Evolutionary conservation across 2,113 vertebrate species (phyloP).

Genomic region (Triplophysa tibetana): DNA sequence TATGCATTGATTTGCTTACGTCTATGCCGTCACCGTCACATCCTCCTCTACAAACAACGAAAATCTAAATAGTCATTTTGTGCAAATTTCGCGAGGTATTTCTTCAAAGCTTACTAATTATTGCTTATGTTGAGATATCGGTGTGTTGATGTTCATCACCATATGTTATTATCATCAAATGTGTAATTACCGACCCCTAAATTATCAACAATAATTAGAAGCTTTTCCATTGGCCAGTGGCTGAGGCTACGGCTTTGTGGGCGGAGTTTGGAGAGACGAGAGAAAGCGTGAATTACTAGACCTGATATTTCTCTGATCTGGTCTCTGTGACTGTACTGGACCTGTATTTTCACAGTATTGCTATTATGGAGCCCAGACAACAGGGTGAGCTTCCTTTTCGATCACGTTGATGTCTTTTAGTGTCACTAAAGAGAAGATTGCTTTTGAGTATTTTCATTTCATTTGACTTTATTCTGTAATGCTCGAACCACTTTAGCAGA

Average conservation of each 20-base stretch:
- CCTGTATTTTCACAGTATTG: conserved; percentile 27
- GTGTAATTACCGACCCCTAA: no score
- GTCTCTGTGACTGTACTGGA: conserved; percentile 29
- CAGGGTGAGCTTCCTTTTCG: conserved; percentile 64
- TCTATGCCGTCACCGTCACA: no score
- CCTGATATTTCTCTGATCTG: conserved; percentile 7
- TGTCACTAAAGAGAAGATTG: not conserved
- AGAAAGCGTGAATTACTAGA: not conserved
- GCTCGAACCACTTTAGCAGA: not conserved
- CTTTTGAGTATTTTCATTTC: not conserved
- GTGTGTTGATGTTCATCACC: not conserved
- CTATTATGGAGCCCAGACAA: conserved; percentile 72
- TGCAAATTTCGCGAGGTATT: no score
- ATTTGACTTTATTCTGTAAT: conserved; percentile 15
- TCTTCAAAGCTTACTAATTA: not conserved
- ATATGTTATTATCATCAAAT: not conserved
- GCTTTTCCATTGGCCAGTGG: not conserved
- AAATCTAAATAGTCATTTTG: not conserved
- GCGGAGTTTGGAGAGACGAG: conserved; percentile 1
- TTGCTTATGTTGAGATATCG: not conserved
- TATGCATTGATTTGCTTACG: no score
- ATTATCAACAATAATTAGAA: not conserved
- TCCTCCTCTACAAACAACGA: not conserved
- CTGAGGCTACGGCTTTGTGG: not conserved
- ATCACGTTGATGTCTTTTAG: not conserved